Conservation (phyloP, 2,113 vertebrate species). For the Nothoprocta pentlandii region DNA sequence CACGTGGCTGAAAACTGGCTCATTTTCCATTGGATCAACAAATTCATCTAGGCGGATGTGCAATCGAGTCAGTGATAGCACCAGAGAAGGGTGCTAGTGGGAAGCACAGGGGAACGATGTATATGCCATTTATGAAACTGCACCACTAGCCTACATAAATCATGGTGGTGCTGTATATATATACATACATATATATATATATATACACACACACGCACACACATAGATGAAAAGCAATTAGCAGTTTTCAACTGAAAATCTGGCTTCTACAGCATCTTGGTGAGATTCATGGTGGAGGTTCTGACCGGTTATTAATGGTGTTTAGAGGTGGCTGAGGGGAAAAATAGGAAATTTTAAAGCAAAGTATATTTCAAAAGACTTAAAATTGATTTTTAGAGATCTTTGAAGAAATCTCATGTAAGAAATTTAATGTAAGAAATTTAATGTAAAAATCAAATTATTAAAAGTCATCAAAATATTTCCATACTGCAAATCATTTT, state of each 20-base stretch:
- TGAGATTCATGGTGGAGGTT: neutral
- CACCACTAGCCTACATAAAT: neutral
- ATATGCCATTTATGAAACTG: neutral
- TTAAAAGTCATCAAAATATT: neutral
- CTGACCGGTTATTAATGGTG: neutral
- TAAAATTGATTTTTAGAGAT: neutral
- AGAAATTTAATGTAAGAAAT: neutral
- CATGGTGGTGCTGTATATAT: neutral
- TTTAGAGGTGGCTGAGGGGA: neutral
- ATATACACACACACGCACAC: neutral
- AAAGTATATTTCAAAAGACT: neutral
- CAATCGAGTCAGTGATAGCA: neutral
- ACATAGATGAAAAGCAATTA: neutral
- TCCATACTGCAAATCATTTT: neutral
- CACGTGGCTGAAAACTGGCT: neutral
- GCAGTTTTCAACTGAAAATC: neutral
- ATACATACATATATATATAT: neutral
- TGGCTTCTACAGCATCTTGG: neutral
- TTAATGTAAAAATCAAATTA: neutral
- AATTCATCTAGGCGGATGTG: rapidly evolving
- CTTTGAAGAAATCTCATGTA: neutral
- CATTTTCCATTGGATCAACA: neutral
- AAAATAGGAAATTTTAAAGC: neutral
- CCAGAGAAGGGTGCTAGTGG: neutral
- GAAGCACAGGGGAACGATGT: neutral